phyloP scores from a whole-genome alignment of 2,113 vertebrate species.

The Tetrao urogallus region DNA sequence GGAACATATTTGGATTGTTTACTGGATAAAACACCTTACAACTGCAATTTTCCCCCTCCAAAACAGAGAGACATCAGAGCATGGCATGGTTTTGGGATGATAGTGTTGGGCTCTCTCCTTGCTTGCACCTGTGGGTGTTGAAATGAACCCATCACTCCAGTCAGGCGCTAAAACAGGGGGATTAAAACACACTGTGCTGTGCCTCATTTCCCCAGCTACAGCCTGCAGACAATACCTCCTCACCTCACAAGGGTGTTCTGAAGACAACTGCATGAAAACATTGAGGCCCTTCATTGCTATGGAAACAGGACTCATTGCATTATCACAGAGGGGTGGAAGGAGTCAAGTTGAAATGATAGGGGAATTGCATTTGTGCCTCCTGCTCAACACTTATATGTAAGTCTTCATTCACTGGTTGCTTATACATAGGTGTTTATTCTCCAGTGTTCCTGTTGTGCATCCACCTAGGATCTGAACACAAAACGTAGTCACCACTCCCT shows the following conservation, averaged over 20 bases:
- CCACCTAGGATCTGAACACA: background rate
- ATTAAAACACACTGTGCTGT: background rate
- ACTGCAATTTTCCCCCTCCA: background rate
- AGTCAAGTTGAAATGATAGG: background rate
- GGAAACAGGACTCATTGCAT: constrained; percentile 9
- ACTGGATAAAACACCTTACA: background rate
- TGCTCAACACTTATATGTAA: fast-evolving
- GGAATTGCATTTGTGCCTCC: background rate
- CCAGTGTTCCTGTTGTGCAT: fast-evolving
- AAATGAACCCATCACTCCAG: background rate
- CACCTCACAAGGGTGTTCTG: fast-evolving
- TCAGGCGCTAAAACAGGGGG: background rate
- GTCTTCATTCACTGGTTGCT: background rate
- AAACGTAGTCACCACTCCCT: background rate
- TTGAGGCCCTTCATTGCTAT: constrained; percentile 20
- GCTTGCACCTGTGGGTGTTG: fast-evolving
- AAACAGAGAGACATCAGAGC: background rate
- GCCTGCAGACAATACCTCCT: background rate
- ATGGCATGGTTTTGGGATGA: background rate
- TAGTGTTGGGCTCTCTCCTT: background rate
- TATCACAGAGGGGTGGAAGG: background rate
- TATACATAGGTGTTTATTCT: background rate
- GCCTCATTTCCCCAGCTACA: background rate
- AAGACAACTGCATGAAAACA: background rate
- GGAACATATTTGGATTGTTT: background rate